Base-by-base conservation (phyloP, 2,797 vertebrate species). In the Hipposideros larvatus region DNA sequence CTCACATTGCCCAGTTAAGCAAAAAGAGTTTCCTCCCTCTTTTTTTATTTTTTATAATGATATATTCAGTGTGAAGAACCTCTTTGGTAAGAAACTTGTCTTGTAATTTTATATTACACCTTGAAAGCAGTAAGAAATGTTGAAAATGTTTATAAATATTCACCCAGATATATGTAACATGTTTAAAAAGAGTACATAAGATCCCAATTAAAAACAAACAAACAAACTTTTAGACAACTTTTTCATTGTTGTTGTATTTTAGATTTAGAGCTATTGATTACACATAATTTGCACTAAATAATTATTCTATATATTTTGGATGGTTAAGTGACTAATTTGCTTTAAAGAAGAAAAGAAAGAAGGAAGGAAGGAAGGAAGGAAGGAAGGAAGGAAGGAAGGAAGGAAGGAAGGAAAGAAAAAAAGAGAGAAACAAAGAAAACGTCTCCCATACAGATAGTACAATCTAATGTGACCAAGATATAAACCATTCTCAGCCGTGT, bases 381-480 rank as follows among this genome's bases (percentile, higher is more conserved):
- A 41, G 3, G 21, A 0, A 51, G 4, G 8, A 4, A 41, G 4
- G 28, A 7, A 37, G 13, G 18, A 6, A 11, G 8, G 53, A 0
- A 22, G 4, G 28, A 15, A 3, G 5, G 4, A 21, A 59, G 3
- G 66, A 31, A n/a, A 34, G 2, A 13, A 18, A 5, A 24, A 14
- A 4, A 19, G n/a, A 53, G 51, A 28, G 61, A 84, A 55, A 79
- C 61, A 16, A 19, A n/a, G 41, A 55, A 31, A 48, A 26, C 1
- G 2, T 73, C 2, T 1, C 0, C n/a, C 4, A 19, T 51, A 53
- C 1, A 80, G 3, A 77, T 0, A 63, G 2, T 4, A 18, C 3
- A 55, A 87, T 75, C 19, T 5, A 66, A 90, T 74, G 2, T 34
- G 51, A 86, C 4, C 16, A 55, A 70, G 66, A 19, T 34, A 34